A percentile compares a stretch with the other conserved stretches of the same genome.
Conservation (phyloP, 2,888 invertebrate genomes). For the Melangyna quadrimaculata region DNA sequence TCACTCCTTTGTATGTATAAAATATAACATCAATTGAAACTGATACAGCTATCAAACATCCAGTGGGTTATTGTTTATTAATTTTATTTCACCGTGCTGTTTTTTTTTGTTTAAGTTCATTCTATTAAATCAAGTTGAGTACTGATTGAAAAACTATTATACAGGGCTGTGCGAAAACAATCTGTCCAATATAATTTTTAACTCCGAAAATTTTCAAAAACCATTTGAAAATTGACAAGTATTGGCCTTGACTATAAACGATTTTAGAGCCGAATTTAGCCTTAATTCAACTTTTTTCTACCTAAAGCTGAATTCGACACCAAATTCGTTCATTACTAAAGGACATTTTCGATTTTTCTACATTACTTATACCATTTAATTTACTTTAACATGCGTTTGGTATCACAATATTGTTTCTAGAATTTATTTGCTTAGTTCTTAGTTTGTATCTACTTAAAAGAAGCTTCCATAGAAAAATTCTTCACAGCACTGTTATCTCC, state of each 20-base stretch:
- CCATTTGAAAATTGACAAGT: no score
- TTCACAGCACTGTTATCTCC: not conserved
- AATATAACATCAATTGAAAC: not conserved
- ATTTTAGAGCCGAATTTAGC: no score
- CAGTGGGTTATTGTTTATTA: not conserved
- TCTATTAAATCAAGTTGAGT: conserved; percentile 18
- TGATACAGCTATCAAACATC: not conserved
- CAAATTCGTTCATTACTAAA: no score
- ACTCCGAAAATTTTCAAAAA: not conserved
- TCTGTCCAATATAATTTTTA: not conserved
- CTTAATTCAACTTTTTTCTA: no score
- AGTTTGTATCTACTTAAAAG: not conserved
- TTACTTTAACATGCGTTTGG: no score
- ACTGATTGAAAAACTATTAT: not conserved
- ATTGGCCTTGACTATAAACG: no score
- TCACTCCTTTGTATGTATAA: no score
- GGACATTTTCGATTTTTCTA: no score
- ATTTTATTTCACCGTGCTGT: not conserved
- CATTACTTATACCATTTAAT: no score
- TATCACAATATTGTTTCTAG: no score
- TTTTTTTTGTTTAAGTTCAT: not conserved
- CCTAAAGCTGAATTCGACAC: no score
- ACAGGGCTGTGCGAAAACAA: not conserved
- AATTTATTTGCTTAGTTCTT: no score
- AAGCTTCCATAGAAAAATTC: not conserved